Conservation (phyloP, 2,797 vertebrate genomes). For the Vultur gryphus region DNA sequence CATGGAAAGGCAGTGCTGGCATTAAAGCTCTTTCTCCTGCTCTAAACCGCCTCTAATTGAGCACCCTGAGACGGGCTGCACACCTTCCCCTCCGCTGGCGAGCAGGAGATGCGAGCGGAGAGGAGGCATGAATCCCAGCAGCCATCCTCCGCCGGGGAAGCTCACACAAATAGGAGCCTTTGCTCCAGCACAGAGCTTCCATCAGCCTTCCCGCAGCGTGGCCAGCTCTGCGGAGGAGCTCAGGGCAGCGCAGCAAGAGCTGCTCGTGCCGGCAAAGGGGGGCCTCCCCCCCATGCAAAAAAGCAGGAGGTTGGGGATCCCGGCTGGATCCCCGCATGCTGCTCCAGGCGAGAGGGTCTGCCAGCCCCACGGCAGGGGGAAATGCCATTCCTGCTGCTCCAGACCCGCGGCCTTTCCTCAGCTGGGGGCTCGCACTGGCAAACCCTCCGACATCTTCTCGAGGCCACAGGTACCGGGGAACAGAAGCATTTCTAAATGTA, state of each 20-base stretch:
- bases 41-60: not conserved
- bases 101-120: accelerated
- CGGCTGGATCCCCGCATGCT: accelerated
- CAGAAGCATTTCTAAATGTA: accelerated
- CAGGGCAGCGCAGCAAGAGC: accelerated
- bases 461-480: accelerated
- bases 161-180: not conserved
- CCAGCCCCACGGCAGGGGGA: accelerated
- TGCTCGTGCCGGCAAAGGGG: accelerated
- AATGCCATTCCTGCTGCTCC: not conserved
- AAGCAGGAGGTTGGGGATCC: not conserved
- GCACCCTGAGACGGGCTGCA: not conserved
- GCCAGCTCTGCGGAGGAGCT: not conserved
- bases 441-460: not conserved
- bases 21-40: not conserved
- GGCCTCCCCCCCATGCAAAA: accelerated
- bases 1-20: accelerated
- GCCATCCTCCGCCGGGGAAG: not conserved
- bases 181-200: not conserved
- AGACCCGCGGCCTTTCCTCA: not conserved
- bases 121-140: not conserved
- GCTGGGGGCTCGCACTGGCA: accelerated
- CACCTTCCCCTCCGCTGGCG: accelerated
- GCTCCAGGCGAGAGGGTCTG: not conserved
- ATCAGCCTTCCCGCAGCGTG: not conserved